phyloP scores from a whole-genome alignment of 2,888 invertebrate genomes.

The Dryococelus australis region DNA sequence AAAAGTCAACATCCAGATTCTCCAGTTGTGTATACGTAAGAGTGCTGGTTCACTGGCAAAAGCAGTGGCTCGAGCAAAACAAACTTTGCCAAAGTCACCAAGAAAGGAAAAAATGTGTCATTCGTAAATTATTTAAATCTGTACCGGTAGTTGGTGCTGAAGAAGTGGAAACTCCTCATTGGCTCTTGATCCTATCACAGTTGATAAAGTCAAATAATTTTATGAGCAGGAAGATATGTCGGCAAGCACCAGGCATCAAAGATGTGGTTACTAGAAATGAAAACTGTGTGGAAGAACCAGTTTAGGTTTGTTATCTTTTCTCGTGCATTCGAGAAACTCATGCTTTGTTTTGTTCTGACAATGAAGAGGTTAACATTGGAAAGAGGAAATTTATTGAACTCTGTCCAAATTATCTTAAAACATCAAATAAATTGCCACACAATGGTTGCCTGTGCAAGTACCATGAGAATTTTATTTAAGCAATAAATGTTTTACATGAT shows the following conservation, averaged over 20 bases:
- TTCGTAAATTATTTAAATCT: not conserved
- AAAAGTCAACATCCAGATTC: not conserved
- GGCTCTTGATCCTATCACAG: not conserved
- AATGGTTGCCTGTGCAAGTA: too few species aligned
- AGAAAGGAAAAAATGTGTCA: not conserved
- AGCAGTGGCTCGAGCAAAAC: not conserved
- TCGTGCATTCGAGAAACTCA: too few species aligned
- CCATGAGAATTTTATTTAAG: slow-evolving; percentile 29
- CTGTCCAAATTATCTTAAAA: slow-evolving; percentile 21
- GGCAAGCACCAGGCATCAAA: slow-evolving; percentile 34
- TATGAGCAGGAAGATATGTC: slow-evolving; percentile 28
- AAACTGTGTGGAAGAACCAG: slow-evolving; percentile 23
- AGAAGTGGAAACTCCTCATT: not conserved
- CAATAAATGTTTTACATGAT: slow-evolving; percentile 6
- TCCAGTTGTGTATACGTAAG: slow-evolving; percentile 1
- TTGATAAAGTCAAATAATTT: not conserved
- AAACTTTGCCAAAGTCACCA: slow-evolving; percentile 8
- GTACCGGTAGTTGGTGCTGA: not conserved
- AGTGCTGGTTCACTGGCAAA: not conserved
- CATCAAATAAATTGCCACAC: too few species aligned
- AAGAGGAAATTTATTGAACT: slow-evolving; percentile 36
- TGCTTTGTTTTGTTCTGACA: not conserved
- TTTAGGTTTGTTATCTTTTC: slow-evolving; percentile 29
- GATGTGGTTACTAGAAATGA: slow-evolving; percentile 32
- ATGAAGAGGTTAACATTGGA: not conserved